phyloP scores from a whole-genome alignment of 2,113 vertebrate species.

The Scolopax mira region DNA sequence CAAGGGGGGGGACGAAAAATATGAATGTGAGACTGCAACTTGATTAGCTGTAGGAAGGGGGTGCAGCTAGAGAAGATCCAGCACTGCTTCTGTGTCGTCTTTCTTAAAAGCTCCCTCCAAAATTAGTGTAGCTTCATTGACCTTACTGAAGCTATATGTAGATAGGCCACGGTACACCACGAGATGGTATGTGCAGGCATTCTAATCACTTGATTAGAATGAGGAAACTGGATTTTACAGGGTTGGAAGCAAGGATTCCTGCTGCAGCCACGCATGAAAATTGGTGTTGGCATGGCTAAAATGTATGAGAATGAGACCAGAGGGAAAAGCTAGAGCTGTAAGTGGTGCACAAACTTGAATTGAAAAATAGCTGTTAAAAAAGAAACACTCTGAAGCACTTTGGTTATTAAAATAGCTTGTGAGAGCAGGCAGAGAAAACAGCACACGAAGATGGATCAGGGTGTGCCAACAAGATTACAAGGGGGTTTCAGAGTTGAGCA shows the following conservation, averaged over 20 bases:
- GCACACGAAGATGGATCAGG: background rate
- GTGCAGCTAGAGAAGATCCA: background rate
- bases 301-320: background rate
- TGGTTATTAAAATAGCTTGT: background rate
- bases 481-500: background rate
- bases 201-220: background rate
- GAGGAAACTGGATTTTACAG: background rate
- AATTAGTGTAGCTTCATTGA: background rate
- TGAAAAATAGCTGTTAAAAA: background rate
- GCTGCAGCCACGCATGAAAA: accelerated
- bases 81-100: background rate
- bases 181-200: background rate
- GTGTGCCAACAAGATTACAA: background rate
- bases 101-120: background rate
- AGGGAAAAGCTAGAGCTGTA: background rate
- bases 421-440: background rate
- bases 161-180: background rate
- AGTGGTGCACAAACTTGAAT: background rate
- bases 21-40: background rate
- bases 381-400: background rate
- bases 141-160: background rate
- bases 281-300: background rate
- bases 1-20: background rate
- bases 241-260: background rate
- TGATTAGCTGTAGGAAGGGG: background rate